Percentiles rank a stretch among this genome's conserved stretches.
These are phyloP conservation scores for Sanderia malayensis DNA, from an alignment of 30 jellyfish, hydroid and myxozoan species.

Conservation along the genomic window DNA sequence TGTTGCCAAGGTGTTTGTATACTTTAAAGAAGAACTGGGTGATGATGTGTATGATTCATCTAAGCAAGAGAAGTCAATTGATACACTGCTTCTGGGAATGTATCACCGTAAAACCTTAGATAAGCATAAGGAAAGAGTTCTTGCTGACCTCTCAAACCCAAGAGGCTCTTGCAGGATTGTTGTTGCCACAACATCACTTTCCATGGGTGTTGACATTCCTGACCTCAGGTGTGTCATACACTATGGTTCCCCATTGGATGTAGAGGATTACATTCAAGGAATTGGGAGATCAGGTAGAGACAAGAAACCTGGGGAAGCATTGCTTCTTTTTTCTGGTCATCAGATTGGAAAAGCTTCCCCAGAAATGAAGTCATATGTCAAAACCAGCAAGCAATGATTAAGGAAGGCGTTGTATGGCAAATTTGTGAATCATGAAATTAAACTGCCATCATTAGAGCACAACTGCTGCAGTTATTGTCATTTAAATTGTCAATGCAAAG, in stretches of 20 bases:
- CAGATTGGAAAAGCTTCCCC: constrained; percentile 12
- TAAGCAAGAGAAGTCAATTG: constrained; percentile 1
- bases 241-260: constrained; percentile 16
- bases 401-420: background rate
- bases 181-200: constrained; percentile 21
- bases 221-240: constrained; percentile 7
- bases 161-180: constrained; percentile 23
- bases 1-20: constrained; percentile 16
- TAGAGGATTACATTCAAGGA: constrained; percentile 19
- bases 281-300: constrained; percentile 32
- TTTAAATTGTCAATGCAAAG: constrained; percentile 5
- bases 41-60: constrained; percentile 9
- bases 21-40: constrained; percentile 25
- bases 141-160: background rate
- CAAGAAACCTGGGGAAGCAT: background rate
- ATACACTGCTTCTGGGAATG: constrained; percentile 13
- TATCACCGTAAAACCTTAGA: constrained; percentile 5
- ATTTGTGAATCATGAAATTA: constrained; percentile 3
- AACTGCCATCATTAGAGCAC: constrained; percentile 14
- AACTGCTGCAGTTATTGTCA: constrained; percentile 10
- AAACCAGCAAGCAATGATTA: background rate
- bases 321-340: background rate
- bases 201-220: constrained; percentile 17
- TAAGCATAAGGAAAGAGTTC: constrained; percentile 8
- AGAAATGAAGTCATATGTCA: constrained; percentile 22